A percentile compares a stretch with the other conserved stretches of the same genome.
Evolutionary conservation across 1,140 invertebrate genomes (phyloP).

Genomic region (Bradysia coprophila): DNA sequence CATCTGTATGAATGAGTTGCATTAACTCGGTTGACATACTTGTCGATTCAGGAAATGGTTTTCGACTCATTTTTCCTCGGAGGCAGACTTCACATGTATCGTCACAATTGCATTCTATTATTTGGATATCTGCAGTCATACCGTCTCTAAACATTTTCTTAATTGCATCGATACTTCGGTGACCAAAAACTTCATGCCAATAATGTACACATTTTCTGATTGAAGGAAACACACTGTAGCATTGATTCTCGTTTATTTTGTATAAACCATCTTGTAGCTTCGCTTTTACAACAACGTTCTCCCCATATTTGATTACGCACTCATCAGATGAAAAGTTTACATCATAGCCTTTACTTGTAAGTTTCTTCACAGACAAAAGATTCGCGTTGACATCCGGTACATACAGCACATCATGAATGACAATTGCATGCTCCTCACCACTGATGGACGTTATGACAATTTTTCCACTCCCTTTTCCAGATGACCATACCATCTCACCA

Average conservation of each 20-base stretch:
- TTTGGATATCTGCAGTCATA: neutral
- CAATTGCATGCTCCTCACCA: neutral
- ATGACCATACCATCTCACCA: neutral
- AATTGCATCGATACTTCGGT: neutral
- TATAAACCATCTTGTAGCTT: neutral
- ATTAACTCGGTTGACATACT: slow-evolving; percentile 10
- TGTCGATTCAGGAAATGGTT: slow-evolving; percentile 11
- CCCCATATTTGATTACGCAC: neutral
- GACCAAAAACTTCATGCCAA: neutral
- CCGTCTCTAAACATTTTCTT: neutral
- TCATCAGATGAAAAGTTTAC: neutral
- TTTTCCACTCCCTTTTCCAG: neutral
- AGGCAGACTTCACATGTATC: slow-evolving; percentile 11
- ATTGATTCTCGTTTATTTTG: neutral
- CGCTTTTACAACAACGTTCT: neutral
- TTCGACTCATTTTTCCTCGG: slow-evolving; percentile 13
- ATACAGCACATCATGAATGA: neutral
- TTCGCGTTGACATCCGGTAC: neutral
- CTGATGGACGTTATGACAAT: neutral
- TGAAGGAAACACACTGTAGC: neutral
- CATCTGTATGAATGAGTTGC: slow-evolving; percentile 19
- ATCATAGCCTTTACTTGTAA: neutral
- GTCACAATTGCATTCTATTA: neutral
- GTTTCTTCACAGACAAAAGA: neutral
- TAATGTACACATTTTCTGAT: neutral